Percentiles rank a stretch among this genome's conserved stretches.
These are phyloP conservation scores for Sarotherodon lohbergeri DNA, from an alignment of 2,113 vertebrate species.

Conservation along the genomic window DNA sequence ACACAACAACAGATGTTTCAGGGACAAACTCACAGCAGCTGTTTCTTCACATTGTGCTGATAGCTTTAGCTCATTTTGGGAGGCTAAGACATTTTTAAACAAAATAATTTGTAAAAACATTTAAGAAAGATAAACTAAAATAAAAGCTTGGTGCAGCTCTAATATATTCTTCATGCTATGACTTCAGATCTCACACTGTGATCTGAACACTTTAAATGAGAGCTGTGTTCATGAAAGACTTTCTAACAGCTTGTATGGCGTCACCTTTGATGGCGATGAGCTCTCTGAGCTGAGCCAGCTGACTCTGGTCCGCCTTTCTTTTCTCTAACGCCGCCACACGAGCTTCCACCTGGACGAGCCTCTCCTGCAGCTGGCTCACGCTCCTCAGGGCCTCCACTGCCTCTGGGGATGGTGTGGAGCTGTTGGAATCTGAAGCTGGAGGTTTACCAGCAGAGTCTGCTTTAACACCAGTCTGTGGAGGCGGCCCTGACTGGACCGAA, in stretches of 20 bases:
- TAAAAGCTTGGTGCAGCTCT: background rate
- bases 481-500: background rate
- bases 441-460: fast-evolving
- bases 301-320: slow-evolving; percentile 9
- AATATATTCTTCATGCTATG: background rate
- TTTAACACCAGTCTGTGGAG: background rate
- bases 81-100: background rate
- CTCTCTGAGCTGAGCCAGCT: slow-evolving; percentile 64
- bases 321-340: slow-evolving; percentile 56
- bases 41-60: background rate
- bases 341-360: slow-evolving; percentile 55
- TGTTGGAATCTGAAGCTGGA: background rate
- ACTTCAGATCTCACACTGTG: background rate
- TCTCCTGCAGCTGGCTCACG: slow-evolving; percentile 45
- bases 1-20: background rate
- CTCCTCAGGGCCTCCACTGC: slow-evolving; percentile 54
- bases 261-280: slow-evolving; percentile 34
- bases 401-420: slow-evolving; percentile 14
- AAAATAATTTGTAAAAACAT: background rate
- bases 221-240: background rate
- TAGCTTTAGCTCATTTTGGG: background rate
- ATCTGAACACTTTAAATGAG: background rate
- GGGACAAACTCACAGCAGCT: background rate
- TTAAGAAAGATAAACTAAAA: background rate
- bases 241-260: background rate